Evolutionary conservation across 1,140 invertebrate genomes (phyloP).

Genomic region (Eriocheir sinensis): DNA sequence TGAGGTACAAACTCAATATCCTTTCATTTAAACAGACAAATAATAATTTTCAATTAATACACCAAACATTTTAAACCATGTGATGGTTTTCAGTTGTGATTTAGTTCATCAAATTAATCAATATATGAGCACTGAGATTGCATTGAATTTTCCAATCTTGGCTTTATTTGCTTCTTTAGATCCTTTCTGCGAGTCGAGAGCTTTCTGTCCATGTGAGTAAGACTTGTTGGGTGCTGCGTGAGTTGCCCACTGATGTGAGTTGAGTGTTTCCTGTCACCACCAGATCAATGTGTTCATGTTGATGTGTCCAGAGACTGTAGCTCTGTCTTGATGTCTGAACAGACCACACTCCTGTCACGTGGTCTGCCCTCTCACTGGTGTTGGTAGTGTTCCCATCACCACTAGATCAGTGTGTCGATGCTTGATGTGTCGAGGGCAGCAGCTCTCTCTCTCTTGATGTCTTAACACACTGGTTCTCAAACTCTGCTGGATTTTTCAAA

Average conservation of each 20-base stretch:
- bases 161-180: constrained; percentile 71
- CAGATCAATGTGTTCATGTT: background rate
- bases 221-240: constrained; percentile 64
- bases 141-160: constrained; percentile 50
- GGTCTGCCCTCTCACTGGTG: background rate
- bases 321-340: background rate
- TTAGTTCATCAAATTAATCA: background rate
- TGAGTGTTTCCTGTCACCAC: background rate
- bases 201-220: constrained; percentile 77
- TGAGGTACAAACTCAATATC: no score
- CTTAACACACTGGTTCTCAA: no score
- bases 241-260: constrained; percentile 53
- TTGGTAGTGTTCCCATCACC: no score
- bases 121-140: background rate
- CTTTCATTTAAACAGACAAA: no score
- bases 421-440: no score
- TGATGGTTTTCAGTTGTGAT: no score
- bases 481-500: no score
- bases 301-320: background rate
- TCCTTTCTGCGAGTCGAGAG: constrained; percentile 74
- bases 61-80: no score
- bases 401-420: no score
- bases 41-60: no score
- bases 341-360: no score
- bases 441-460: no score